Evolutionary conservation across 2,113 vertebrate species (phyloP).

Genomic region (Onychostruthus taczanowskii): DNA sequence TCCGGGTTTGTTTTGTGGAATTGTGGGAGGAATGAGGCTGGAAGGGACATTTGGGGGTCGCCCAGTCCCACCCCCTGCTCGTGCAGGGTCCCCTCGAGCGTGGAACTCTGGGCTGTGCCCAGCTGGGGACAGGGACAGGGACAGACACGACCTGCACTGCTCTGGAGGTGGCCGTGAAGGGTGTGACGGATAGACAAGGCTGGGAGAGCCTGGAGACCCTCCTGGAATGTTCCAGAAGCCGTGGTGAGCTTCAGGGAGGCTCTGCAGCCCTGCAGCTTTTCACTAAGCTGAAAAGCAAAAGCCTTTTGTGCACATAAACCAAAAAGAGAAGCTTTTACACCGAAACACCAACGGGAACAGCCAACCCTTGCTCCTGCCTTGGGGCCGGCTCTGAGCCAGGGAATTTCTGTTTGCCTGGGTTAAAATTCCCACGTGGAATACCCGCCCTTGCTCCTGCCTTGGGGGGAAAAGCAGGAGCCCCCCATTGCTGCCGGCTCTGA

Average conservation of each 20-base stretch:
- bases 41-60: neutral
- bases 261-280: neutral
- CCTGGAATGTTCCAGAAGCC: neutral
- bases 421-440: too few relatives aligned
- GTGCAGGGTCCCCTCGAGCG: fast-evolving
- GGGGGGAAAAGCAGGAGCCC: neutral
- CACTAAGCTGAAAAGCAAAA: slow-evolving; percentile 8
- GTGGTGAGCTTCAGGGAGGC: neutral
- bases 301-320: slow-evolving; percentile 54
- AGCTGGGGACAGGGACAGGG: neutral
- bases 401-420: too few relatives aligned
- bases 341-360: neutral
- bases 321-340: slow-evolving; percentile 41
- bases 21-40: neutral
- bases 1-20: neutral
- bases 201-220: neutral
- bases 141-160: neutral
- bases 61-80: neutral
- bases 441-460: neutral
- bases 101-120: neutral
- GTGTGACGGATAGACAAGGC: neutral
- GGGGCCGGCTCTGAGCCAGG: too few relatives aligned
- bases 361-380: neutral
- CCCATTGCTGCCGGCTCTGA: fast-evolving
- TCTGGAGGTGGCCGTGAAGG: neutral